Conservation (phyloP, 2,797 vertebrate species). For the Anniella stebbinsi region DNA sequence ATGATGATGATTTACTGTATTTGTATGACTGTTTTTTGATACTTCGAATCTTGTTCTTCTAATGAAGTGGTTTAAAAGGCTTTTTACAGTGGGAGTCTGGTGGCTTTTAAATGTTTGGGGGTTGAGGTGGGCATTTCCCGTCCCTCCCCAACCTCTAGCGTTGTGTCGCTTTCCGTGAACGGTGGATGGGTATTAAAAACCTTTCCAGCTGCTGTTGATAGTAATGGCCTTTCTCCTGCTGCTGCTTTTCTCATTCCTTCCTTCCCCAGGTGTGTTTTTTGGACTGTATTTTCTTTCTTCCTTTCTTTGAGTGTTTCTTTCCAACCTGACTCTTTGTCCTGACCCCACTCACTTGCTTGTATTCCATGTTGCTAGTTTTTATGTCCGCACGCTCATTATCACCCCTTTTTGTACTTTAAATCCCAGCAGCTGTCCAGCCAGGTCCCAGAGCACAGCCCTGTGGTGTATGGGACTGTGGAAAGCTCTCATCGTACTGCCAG, state of each 20-base stretch:
- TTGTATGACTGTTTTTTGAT: neutral
- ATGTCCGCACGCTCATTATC: conserved; percentile 88
- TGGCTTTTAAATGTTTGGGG: neutral
- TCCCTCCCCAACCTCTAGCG: too few species aligned
- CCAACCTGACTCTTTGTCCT: neutral
- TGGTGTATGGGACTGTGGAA: conserved; percentile 81
- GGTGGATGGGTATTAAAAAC: neutral
- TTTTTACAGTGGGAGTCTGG: too few species aligned
- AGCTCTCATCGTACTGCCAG: conserved; percentile 70
- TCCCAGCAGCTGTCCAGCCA: conserved; percentile 90
- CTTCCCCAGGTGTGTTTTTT: conserved; percentile 41
- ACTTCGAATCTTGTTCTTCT: neutral
- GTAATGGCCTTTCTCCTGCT: conserved; percentile 64
- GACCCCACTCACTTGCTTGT: conserved; percentile 58
- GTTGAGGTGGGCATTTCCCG: neutral
- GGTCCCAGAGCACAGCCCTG: conserved; percentile 81
- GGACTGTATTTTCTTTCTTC: conserved; percentile 67
- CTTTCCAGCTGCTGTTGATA: conserved; percentile 50
- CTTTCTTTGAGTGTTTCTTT: conserved; percentile 9
- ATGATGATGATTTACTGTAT: too few species aligned
- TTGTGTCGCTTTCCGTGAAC: neutral
- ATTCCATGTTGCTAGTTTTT: conserved; percentile 84
- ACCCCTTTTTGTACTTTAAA: conserved; percentile 94
- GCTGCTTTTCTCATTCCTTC: conserved; percentile 61
- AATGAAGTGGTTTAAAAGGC: neutral